Percentiles rank a stretch among this genome's conserved stretches.
These are phyloP conservation scores for Leptinotarsa juncta DNA, from an alignment of 2,888 invertebrate genomes.

Conservation along the genomic window DNA sequence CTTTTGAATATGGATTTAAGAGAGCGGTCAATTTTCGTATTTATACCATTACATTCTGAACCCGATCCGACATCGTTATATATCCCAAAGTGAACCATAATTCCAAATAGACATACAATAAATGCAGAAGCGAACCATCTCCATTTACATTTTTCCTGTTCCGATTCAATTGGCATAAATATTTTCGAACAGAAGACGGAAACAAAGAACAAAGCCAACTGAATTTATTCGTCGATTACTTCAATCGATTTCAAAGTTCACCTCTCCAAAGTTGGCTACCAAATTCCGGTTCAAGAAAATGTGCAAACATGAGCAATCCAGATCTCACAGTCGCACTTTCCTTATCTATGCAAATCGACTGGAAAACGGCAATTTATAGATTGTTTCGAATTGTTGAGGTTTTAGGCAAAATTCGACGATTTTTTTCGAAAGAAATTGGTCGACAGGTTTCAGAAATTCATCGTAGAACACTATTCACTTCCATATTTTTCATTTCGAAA, in stretches of 20 bases:
- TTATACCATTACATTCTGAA: not conserved
- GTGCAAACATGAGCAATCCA: conserved; percentile 9
- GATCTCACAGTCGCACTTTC: not conserved
- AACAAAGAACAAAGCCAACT: conserved; percentile 12
- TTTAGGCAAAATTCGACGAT: too few relatives aligned
- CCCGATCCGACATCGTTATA: not conserved
- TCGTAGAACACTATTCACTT: too few relatives aligned
- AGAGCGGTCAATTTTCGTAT: not conserved
- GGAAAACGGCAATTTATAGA: too few relatives aligned
- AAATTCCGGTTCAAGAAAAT: conserved; percentile 4
- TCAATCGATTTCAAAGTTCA: conserved; percentile 2
- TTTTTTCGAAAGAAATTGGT: too few relatives aligned
- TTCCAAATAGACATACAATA: conserved; percentile 5
- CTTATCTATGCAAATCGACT: not conserved
- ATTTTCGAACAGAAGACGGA: conserved; percentile 11
- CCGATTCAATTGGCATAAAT: conserved; percentile 10
- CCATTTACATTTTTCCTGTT: conserved; percentile 15
- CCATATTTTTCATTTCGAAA: too few relatives aligned
- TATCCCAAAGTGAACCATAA: conserved; percentile 9
- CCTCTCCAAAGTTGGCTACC: not conserved
- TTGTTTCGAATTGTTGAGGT: too few relatives aligned
- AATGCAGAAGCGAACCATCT: conserved; percentile 13
- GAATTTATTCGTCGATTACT: conserved; percentile 13
- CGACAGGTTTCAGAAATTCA: too few relatives aligned
- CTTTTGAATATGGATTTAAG: conserved; percentile 8